Evolutionary conservation across 2,113 vertebrate genomes (phyloP).

Genomic region (Callocephalon fimbriatum): DNA sequence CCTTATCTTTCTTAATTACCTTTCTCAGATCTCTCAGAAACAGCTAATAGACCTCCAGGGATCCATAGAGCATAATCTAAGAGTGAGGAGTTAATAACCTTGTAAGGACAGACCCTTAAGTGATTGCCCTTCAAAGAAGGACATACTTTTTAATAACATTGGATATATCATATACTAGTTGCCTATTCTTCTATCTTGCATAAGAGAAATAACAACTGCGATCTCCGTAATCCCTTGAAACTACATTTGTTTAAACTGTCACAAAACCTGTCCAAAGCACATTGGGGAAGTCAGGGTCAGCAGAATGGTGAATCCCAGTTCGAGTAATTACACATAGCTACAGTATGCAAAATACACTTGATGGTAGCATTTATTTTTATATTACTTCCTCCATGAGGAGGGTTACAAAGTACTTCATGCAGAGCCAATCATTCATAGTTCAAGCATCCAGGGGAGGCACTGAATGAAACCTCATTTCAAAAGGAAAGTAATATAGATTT

Average conservation of each 20-base stretch:
- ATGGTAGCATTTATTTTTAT: constrained; percentile 25
- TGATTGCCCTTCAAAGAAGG: not conserved
- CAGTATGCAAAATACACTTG: not conserved
- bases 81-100: constrained; percentile 43
- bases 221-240: not conserved
- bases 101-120: not conserved
- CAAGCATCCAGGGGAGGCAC: not conserved
- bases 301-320: not conserved
- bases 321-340: not conserved
- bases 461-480: constrained; percentile 19
- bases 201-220: not conserved
- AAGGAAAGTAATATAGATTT: constrained; percentile 8
- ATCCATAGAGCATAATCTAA: not conserved
- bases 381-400: not conserved
- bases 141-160: not conserved
- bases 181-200: not conserved
- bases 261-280: not conserved
- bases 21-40: not conserved
- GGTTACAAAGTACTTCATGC: not conserved
- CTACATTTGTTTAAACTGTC: not conserved
- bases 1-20: constrained; percentile 33
- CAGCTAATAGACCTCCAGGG: constrained; percentile 26
- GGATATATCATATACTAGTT: not conserved
- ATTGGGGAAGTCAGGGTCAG: not conserved
- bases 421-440: constrained; percentile 24